phyloP scores from a whole-genome alignment of 2,797 vertebrate genomes.

The Chiloscyllium punctatum region DNA sequence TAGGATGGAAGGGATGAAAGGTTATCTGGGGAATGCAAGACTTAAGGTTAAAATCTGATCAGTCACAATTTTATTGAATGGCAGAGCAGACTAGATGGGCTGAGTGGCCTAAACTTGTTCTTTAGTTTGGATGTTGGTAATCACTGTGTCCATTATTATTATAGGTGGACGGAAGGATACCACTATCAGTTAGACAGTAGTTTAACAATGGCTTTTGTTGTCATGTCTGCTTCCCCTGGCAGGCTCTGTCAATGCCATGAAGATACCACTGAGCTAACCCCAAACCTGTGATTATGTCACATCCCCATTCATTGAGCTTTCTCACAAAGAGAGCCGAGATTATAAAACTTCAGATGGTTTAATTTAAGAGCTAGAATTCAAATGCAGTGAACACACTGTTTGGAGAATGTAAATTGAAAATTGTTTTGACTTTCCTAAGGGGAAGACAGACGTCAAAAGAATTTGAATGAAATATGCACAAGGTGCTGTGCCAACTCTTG shows the following conservation, averaged over 20 bases:
- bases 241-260: not conserved
- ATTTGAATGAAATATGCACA: not conserved
- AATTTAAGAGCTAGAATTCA: not conserved
- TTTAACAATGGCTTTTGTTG: not conserved
- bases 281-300: not conserved
- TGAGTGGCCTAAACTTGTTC: too few species aligned
- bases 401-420: conserved; percentile 10
- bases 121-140: too few species aligned
- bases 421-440: not conserved
- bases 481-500: not conserved
- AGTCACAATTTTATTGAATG: too few species aligned
- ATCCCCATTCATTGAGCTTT: not conserved
- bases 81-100: too few species aligned
- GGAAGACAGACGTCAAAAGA: not conserved
- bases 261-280: not conserved
- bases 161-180: too few species aligned
- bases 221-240: not conserved
- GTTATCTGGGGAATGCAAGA: too few species aligned
- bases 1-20: too few species aligned
- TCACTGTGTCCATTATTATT: too few species aligned
- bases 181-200: not conserved
- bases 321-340: not conserved
- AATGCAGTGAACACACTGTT: not conserved
- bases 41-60: too few species aligned
- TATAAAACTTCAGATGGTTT: not conserved